phyloP scores from a whole-genome alignment of 2,113 vertebrate genomes.

The Ibidorhyncha struthersii region DNA sequence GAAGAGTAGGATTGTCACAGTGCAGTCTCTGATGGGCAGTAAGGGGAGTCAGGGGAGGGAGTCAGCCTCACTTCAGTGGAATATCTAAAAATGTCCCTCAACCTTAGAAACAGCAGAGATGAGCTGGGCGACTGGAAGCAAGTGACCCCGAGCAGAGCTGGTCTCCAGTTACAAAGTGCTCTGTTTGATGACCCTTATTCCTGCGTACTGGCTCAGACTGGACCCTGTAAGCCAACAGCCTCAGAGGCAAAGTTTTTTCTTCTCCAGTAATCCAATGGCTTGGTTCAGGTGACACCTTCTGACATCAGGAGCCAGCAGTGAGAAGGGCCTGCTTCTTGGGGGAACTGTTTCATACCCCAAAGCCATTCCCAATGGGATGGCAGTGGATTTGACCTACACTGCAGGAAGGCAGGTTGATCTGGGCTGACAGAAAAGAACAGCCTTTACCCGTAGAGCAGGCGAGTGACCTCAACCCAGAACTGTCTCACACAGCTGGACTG shows the following conservation, averaged over 20 bases:
- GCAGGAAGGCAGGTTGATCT: not conserved
- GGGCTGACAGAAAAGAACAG: not conserved
- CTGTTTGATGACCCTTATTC: not conserved
- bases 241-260: not conserved
- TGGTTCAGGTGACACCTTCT: not conserved
- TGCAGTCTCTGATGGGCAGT: not conserved
- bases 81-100: not conserved
- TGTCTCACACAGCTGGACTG: not conserved
- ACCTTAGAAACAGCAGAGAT: not conserved
- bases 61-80: not conserved
- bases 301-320: not conserved
- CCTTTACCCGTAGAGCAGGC: not conserved
- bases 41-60: not conserved
- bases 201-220: not conserved
- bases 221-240: not conserved
- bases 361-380: not conserved
- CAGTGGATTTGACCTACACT: not conserved
- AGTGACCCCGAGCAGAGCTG: not conserved
- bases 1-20: slow-evolving; percentile 3
- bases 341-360: not conserved
- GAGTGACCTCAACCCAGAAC: not conserved
- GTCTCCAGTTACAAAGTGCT: not conserved
- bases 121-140: not conserved
- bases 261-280: not conserved
- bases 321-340: not conserved